Evolutionary conservation across 2,113 vertebrate species (phyloP), one percentile per base, ranked within the genome.

Genomic region (Aspidoscelis tigris): DNA sequence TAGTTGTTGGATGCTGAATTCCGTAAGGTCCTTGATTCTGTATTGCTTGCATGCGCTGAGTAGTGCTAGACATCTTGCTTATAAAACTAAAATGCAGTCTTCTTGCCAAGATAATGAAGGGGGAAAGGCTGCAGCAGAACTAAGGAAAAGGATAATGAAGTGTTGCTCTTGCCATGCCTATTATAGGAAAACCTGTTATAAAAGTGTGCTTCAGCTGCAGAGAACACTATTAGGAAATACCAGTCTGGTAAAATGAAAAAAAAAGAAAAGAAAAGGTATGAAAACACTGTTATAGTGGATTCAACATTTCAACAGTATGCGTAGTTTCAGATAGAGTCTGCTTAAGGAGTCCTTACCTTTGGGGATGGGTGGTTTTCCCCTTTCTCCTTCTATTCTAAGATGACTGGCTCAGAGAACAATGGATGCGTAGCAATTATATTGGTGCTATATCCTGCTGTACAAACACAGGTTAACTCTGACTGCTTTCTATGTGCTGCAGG

Each of bases 141-240:
- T 89, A 82, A 64, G 88, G 90, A 82, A 87, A 94, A 90, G 90
- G 92, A 95, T 93, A 95, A 95, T 95, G 93, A 94, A 91, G 84
- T 66, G 47, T 89, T 92, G 93, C 92, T 93, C 92, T 89, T 91
- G 89, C 92, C 93, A 86, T 95, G 94, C 85, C 90, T 91, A 93
- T 95, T 94, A 93, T 84, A 82, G 90, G 93, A 90, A 95, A 91
- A 94, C 91, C 90, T 92, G 70, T 94, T 95, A 90, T 72, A 91
- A 86, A 83, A 94, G 84, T 41, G 83, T 81, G 69, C 33, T 70
- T 84, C 76, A 90, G 80, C 84, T 78, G 83, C 69, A 90, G 79
- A 90, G 92, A 73, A 82, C 93, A 76, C 33, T 39, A 64, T 93
- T 90, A 86, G 92, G 93, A 94, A 70, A 92, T 90, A 87, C 71